Evolutionary conservation across 2,888 invertebrate species (phyloP), one percentile per base, ranked within the genome.

Genomic region (Epirrhoe alternata): DNA sequence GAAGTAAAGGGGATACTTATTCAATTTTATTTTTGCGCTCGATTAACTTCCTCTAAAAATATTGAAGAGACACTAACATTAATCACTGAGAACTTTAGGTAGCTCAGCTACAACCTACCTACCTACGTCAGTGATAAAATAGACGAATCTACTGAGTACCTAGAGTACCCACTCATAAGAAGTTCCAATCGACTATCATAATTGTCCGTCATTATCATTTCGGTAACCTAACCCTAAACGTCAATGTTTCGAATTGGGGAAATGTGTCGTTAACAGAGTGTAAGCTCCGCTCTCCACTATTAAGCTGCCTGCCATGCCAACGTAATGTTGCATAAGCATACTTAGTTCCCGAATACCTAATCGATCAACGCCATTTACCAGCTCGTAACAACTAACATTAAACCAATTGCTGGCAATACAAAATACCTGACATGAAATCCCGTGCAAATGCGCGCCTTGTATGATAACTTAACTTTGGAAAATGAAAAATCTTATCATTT

Each of bases 251-350:
- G 60, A 67, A 64, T 61, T 61, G 67, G 64, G 68, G 67, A 68
- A 73, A 70, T 66, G 57, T 74, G 64, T 68, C 70, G 66, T 74
- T 68, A 68, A 64, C 66, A 61, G 54, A 42, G 60, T 47, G 47
- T 53, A 61, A 57, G 62, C 62, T 60, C 14, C 31, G 59, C 38
- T 54, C 62, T 47, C 52, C 38, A 38, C 45, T 61, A 17, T 24
- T 61, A 31, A 14, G n/a, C 52, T 65, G 52, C 55, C 52, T 65
- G 56, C 55, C 59, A 65, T 61, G 61, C 61, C 58, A 60, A 50
- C 53, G 47, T 69, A 62, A 56, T 65, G 58, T 60, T 61, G 63
- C 59, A 67, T 60, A 52, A 56, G 53, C 59, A 16, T 60, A 49
- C 66, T 52, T 56, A 62, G 57, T 65, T 65, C 33, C 53, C 60